These are phyloP conservation scores for Perccottus glenii DNA, from an alignment of 2,113 vertebrate genomes.

Conservation along the genomic window DNA sequence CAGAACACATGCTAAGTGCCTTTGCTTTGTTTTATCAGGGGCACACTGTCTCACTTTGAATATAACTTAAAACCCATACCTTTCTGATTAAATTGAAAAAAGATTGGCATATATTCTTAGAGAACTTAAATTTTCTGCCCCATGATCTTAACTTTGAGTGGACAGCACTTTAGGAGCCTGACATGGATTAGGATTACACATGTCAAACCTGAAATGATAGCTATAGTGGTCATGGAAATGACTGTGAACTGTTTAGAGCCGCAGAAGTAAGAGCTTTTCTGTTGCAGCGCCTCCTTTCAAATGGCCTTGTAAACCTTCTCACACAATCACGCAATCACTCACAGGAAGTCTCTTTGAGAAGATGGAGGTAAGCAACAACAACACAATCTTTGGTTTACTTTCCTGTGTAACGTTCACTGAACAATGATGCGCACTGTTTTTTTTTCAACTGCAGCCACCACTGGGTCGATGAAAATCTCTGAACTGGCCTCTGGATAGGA, in stretches of 20 bases:
- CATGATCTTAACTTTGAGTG: conserved; percentile 3
- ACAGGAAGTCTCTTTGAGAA: conserved; percentile 2
- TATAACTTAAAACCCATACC: conserved; percentile 53
- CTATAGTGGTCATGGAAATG: not conserved
- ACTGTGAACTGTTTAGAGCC: not conserved
- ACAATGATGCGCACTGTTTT: not conserved
- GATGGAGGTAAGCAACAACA: not conserved
- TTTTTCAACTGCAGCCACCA: not conserved
- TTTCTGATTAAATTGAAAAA: conserved; percentile 47
- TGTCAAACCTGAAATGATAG: not conserved
- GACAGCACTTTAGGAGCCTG: not conserved
- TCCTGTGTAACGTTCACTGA: not conserved
- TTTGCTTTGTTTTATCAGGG: conserved; percentile 68
- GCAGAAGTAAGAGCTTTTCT: not conserved
- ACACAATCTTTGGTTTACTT: no score
- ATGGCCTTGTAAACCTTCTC: conserved; percentile 1
- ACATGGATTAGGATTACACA: not conserved
- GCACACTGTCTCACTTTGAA: conserved; percentile 58
- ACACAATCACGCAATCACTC: not conserved
- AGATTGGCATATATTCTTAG: conserved; percentile 9
- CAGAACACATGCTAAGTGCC: conserved; percentile 67
- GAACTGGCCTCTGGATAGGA: conserved; percentile 4
- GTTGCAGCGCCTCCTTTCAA: conserved; percentile 1
- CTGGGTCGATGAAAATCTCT: not conserved
- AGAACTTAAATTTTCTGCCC: conserved; percentile 12